Evolutionary conservation across 2,888 invertebrate species (phyloP).

Genomic region (Netelia virgata): DNA sequence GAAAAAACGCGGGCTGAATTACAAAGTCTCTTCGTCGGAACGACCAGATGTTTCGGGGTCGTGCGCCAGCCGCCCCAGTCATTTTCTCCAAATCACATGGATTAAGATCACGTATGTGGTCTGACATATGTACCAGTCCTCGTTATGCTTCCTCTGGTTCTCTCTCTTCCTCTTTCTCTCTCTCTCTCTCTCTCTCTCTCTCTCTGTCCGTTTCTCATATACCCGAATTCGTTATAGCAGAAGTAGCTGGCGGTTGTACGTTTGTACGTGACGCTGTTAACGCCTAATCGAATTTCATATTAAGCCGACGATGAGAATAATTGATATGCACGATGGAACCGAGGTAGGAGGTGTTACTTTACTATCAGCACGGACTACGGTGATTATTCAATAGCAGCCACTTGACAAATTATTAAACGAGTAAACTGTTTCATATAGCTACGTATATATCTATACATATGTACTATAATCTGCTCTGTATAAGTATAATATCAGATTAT

Average conservation of each 20-base stretch:
- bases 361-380: neutral
- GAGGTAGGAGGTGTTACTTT: neutral
- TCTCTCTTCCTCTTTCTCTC: neutral
- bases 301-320: neutral
- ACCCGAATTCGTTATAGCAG: neutral
- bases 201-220: neutral
- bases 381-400: too few relatives aligned
- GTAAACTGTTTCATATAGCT: too few relatives aligned
- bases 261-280: slow-evolving; percentile 24
- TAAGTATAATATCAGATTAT: too few relatives aligned
- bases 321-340: neutral
- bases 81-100: slow-evolving; percentile 24
- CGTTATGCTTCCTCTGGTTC: slow-evolving; percentile 10
- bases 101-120: slow-evolving; percentile 32
- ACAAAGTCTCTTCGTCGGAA: neutral
- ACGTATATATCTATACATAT: too few relatives aligned
- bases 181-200: neutral
- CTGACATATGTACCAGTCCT: slow-evolving; percentile 19
- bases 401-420: too few relatives aligned
- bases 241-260: neutral
- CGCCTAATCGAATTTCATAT: slow-evolving; percentile 28
- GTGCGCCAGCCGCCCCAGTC: slow-evolving; percentile 4
- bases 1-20: slow-evolving; percentile 39
- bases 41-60: slow-evolving; percentile 19
- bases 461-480: too few relatives aligned